These are phyloP conservation scores for Semotilus atromaculatus DNA, from an alignment of 2,797 vertebrate species.

Conservation along the genomic window DNA sequence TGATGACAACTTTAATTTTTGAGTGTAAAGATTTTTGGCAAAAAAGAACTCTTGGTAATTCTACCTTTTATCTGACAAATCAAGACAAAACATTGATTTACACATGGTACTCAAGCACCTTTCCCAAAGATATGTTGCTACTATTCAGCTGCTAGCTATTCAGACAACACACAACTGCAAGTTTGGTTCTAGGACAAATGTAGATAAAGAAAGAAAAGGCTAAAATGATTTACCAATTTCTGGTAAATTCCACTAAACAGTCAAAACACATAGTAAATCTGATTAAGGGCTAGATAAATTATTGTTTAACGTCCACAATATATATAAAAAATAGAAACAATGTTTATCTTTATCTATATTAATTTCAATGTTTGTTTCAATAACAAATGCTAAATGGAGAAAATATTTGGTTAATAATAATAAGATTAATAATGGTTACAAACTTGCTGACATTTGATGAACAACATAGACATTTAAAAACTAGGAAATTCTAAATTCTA, in stretches of 20 bases:
- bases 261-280: not conserved
- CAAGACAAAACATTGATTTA: no score
- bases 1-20: no score
- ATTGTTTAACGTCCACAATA: not conserved
- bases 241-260: not conserved
- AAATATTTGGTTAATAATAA: not conserved
- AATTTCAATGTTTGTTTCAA: not conserved
- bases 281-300: not conserved
- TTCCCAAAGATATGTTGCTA: not conserved
- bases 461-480: not conserved
- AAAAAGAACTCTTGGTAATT: not conserved
- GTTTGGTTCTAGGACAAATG: not conserved
- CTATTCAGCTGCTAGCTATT: not conserved
- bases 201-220: not conserved
- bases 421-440: not conserved
- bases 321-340: not conserved
- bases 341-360: no score
- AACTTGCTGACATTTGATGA: not conserved
- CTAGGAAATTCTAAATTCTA: not conserved
- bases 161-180: not conserved
- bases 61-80: not conserved
- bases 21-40: no score
- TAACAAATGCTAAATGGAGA: not conserved
- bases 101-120: not conserved
- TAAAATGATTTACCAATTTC: not conserved